Evolutionary conservation across 2,888 invertebrate genomes (phyloP), one percentile per base, ranked within the genome.

Genomic region (Geophilus truncorum): DNA sequence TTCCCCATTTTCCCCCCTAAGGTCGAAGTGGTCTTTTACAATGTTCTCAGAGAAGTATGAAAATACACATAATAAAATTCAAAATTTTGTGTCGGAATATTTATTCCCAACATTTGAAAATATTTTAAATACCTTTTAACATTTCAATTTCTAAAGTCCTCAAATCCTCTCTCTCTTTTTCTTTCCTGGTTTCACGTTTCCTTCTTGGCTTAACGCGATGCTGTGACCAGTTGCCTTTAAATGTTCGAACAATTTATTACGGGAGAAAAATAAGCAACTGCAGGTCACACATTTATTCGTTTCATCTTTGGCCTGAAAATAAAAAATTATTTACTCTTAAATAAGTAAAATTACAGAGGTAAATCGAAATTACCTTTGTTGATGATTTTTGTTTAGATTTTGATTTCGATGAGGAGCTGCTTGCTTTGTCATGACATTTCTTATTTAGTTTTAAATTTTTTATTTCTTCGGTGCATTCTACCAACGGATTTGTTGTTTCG

Each of bases 221-320:
- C 57, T 57, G 18, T 79, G 79, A 3, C 79, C 79, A 4, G 57
- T 79, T 30, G 28, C 15, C n/a, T 62, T 28, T 62, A 79, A 18
- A 32, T 79, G 79, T 36, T 79, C 79, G 23, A 79, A 79, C 25
- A 79, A 62, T 62, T 79, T 79, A 21, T 79, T 79, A 9, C 79
- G 51, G 7, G 79, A 79, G 30, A 34, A 30, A 62, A 79, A 79
- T 0, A n/a, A 4, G 12, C 28, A 4, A 12, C 10, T 30, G 15
- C 79, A 79, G 0, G 79, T 79, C 28, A 28, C 25, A 25, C 79
- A 79, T 21, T 57, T 79, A 18, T 28, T 12, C 12, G 25, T 57
- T 7, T 40, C 79, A 28, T 15, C 18, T 21, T 12, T 40, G 15
- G 12, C 79, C 79, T 79, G n/a, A 51, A 79, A 79, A n/a, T 5